These are phyloP conservation scores for Ctenoplectra terminalis DNA, from an alignment of 1,140 invertebrate genomes.

Conservation along the genomic window DNA sequence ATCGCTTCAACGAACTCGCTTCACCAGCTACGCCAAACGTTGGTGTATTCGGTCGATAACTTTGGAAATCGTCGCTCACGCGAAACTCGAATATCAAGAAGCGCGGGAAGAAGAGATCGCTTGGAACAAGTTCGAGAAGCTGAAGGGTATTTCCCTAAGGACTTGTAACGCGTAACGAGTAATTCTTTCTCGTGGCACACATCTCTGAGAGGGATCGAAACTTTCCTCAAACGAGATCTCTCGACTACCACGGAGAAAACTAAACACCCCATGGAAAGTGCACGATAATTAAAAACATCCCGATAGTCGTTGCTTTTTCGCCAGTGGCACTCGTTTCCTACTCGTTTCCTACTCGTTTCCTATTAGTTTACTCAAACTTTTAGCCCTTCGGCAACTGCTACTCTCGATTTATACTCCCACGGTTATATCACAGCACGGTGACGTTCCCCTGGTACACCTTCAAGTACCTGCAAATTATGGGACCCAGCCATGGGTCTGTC, in stretches of 20 bases:
- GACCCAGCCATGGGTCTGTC: background rate
- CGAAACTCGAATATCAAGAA: constrained; percentile 5
- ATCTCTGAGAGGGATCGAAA: background rate
- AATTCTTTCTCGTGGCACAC: constrained; percentile 16
- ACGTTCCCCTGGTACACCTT: background rate
- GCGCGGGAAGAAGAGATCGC: background rate
- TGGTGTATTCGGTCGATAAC: background rate
- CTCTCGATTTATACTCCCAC: background rate
- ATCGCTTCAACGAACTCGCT: background rate
- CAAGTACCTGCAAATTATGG: constrained; percentile 43
- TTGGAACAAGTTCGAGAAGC: background rate
- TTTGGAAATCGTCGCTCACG: constrained; percentile 3
- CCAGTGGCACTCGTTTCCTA: background rate
- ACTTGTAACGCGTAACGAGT: constrained; percentile 29
- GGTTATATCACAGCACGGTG: background rate
- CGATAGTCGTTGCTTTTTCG: background rate
- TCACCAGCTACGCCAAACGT: background rate
- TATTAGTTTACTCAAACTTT: background rate
- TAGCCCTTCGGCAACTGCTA: no score
- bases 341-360: no score
- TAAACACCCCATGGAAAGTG: background rate
- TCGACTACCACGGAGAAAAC: background rate
- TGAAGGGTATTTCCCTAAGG: constrained; percentile 12
- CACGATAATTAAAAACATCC: background rate
- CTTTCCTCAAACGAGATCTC: background rate